These are phyloP conservation scores for Enteromius afrohamiltoni DNA, from an alignment of 2,797 vertebrate genomes.

Conservation along the genomic window DNA sequence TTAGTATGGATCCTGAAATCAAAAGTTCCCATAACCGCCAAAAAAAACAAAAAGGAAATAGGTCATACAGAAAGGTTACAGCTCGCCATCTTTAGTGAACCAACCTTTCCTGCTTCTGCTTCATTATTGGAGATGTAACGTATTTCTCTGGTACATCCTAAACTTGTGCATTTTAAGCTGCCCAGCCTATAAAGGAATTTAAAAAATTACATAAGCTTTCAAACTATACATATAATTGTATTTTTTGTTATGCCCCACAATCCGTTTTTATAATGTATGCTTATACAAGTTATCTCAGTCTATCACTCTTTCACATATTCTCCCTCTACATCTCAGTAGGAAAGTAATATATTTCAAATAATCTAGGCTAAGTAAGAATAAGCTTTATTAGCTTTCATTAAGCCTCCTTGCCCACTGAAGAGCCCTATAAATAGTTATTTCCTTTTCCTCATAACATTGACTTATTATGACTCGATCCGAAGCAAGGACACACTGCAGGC, in stretches of 20 bases:
- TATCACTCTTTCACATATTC: neutral
- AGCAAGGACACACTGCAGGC: slow-evolving; percentile 50
- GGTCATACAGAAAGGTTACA: neutral
- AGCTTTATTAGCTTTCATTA: slow-evolving; percentile 56
- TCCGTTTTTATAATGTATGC: neutral
- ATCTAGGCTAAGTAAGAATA: slow-evolving; percentile 52
- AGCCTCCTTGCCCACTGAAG: slow-evolving; percentile 33
- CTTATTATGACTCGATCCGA: slow-evolving; percentile 50
- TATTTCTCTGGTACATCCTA: neutral
- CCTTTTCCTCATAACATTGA: slow-evolving; percentile 57
- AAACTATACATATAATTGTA: neutral
- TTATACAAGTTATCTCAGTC: slow-evolving; percentile 14
- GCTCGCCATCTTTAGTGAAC: neutral
- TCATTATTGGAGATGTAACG: neutral
- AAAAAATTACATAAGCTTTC: neutral
- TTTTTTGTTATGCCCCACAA: neutral
- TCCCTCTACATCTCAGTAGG: slow-evolving; percentile 8
- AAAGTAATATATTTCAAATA: slow-evolving; percentile 46
- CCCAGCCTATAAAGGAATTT: neutral
- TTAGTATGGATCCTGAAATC: neutral
- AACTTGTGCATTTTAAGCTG: neutral
- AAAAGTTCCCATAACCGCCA: neutral
- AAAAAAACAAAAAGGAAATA: neutral
- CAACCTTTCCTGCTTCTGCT: neutral
- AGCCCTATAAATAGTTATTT: slow-evolving; percentile 56